Base-by-base conservation (phyloP, 2,888 invertebrate genomes). In the Ceriagrion tenellum region DNA sequence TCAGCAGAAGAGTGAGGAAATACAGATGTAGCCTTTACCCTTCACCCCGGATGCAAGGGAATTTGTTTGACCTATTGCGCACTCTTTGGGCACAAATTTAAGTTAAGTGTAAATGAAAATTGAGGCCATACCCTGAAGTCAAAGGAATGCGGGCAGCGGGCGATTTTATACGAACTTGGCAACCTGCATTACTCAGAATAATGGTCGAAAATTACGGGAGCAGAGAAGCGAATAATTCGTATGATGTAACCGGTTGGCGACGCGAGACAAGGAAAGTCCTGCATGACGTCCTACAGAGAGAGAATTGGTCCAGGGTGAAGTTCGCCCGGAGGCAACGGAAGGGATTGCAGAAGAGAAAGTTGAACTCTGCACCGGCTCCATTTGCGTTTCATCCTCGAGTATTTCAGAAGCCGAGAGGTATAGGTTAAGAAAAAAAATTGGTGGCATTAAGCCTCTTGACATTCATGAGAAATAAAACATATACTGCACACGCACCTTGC, bases 271-370 rank as follows among this genome's bases (percentile, higher is more conserved):
- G 47, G 47, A 47, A 4, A 47, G 47, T 47, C 47, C 47, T 47
- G 47, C 47, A 47, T 47, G 47, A 47, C 47, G 47, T 47, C 8
- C 8, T 4, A 69, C 4, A 26, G n/a, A n/a, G 69, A 69, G 26
- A 26, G 69, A 69, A 69, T n/a, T 26, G 69, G 69, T 26, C 69
- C 69, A 69, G 69, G 69, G 69, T 26, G 69, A 69, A 69, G 69
- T 10, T 10, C 8, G 69, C 23, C 69, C 69, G 26, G n/a, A 26
- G 69, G 69, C 26, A 69, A n/a, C 69, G 69, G 69, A 69, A 69
- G 69, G 69, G 69, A 10, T 69, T 69, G 59, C 69, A 69, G n/a
- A 69, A 69, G 69, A 69, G 69, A 69, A 69, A 69, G 69, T n/a
- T 69, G 69, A 69, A 69, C n/a, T 69, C 8, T 3, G 26, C n/a